Base-by-base conservation (phyloP, 2,888 invertebrate genomes). In the Leptogaster cylindrica region DNA sequence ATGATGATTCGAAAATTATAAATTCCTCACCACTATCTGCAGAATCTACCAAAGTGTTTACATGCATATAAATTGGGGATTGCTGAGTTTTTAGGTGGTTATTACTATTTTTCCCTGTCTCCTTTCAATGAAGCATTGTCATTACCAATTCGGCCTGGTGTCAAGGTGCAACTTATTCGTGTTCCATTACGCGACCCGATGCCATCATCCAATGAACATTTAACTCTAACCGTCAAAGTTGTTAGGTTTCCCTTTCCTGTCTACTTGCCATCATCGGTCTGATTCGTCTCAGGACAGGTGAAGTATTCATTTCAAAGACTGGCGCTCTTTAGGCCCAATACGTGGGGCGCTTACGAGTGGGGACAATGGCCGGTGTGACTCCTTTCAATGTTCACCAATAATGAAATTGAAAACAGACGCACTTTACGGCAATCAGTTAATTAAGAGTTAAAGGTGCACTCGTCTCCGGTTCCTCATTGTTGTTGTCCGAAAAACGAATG, bases 371-470 rank as follows among this genome's bases (percentile, higher is more conserved):
- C 31, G 55, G 23, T 23, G 36, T 23, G 8, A 20, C 55, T 36
- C 55, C 55, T 55, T 52, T 36, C 7, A 31, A 12, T 55, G 31
- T 55, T 39, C 55, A 55, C 39, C 55, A 55, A 55, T 55, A 23
- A 55, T 12, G 23, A 23, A 36, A 55, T n/a, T 55, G 55, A 36
- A 36, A 55, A 55, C 55, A 55, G 36, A 39, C 55, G 55, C 55
- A 55, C 55, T 55, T 55, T 39, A 33, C 55, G 55, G 55, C 39
- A 55, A 55, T 55, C 55, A 55, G 8, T 23, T 55, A 55, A 55
- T 55, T 55, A 36, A 55, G 55, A 55, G 55, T 36, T 55, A 36
- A 55, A 31, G 55, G 55, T 36, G 55, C 55, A 55, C 55, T 55
- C 20, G 20, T 36, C 55, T 36, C 36, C 18, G 23, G n/a, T n/a